Percentiles rank a stretch among this genome's conserved stretches.
Evolutionary conservation across 2,888 invertebrate species (phyloP).

Genomic region (Hypena proboscidalis): DNA sequence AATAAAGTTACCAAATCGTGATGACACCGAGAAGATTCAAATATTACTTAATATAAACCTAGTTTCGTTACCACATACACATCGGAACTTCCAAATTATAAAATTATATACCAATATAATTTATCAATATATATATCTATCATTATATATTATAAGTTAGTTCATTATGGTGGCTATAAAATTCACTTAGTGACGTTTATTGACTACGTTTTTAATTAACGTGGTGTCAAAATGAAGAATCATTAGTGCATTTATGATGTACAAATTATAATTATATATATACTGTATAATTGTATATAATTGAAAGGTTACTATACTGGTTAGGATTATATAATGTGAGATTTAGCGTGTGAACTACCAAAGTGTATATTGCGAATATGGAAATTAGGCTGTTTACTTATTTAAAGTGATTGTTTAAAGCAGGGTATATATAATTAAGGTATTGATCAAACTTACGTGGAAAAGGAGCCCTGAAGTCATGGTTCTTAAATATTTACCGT

Average conservation of each 20-base stretch:
- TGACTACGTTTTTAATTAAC: conserved; percentile 40
- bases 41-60: conserved; percentile 32
- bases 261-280: conserved; percentile 32
- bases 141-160: conserved; percentile 23
- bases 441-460: too few species aligned
- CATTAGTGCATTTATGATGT: conserved; percentile 39
- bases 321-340: too few species aligned
- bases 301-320: too few species aligned
- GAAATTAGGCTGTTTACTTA: too few species aligned
- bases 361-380: too few species aligned
- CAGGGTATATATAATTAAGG: too few species aligned
- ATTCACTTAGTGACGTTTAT: conserved; percentile 55
- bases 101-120: conserved; percentile 35
- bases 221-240: conserved; percentile 42
- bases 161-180: conserved; percentile 50
- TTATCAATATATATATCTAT: conserved; percentile 37
- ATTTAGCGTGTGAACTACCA: too few species aligned
- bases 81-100: conserved; percentile 32
- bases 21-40: conserved; percentile 28
- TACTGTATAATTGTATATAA: conserved; percentile 1
- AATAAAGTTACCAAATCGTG: conserved; percentile 26
- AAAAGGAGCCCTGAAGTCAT: too few species aligned
- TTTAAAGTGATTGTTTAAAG: background rate
- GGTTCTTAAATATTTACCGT: too few species aligned
- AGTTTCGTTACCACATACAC: conserved; percentile 11